Percentiles rank a stretch among this genome's conserved stretches.
Conservation (phyloP, 2,888 invertebrate genomes). For the Geophilus truncorum region DNA sequence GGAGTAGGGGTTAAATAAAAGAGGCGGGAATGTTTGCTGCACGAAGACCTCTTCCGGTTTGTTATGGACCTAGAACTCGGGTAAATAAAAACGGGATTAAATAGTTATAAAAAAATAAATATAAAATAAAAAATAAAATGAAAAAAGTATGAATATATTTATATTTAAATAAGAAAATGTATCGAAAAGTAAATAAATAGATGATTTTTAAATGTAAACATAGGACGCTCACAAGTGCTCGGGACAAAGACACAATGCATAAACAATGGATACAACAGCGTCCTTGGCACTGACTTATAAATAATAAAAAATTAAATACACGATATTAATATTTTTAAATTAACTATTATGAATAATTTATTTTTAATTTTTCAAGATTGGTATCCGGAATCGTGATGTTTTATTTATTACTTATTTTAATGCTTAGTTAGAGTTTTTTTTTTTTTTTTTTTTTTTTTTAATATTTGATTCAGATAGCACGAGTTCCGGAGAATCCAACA, state of each 20-base stretch:
- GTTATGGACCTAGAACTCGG: not conserved
- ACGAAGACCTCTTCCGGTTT: not conserved
- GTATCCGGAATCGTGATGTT: not conserved
- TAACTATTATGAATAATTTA: too few species aligned
- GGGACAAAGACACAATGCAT: constrained; percentile 12
- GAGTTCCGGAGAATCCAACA: not conserved
- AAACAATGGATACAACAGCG: constrained; percentile 19
- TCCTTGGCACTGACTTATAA: not conserved
- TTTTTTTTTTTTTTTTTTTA: not conserved
- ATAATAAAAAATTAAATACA: not conserved
- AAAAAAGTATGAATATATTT: not conserved
- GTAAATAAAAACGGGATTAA: not conserved
- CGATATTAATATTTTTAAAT: too few species aligned
- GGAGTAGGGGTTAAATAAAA: constrained; percentile 12
- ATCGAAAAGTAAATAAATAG: not conserved
- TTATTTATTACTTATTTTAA: not conserved
- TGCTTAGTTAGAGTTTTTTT: not conserved
- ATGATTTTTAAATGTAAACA: not conserved
- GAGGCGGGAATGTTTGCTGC: not conserved
- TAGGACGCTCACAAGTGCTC: constrained; percentile 19
- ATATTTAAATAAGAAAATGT: too few species aligned
- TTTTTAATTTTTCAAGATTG: too few species aligned
- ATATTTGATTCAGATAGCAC: not conserved
- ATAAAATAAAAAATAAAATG: not conserved
- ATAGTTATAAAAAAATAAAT: not conserved